A percentile compares a stretch with the other conserved stretches of the same genome.
Conservation (phyloP, 2,113 vertebrate genomes). For the Serilophus lunatus region DNA sequence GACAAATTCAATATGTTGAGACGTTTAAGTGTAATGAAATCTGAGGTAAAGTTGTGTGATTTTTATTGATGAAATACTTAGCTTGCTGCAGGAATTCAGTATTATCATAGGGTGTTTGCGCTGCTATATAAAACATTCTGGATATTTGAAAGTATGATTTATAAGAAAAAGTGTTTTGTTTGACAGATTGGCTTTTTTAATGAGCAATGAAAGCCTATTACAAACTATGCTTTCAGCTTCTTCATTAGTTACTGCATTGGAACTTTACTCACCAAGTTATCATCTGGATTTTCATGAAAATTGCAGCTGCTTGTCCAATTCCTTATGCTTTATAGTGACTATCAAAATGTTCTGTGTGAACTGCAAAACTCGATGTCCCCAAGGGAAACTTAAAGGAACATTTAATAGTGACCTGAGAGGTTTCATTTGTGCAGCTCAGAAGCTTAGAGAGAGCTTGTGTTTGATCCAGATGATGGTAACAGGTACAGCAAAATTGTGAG, state of each 20-base stretch:
- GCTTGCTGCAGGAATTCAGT: background rate
- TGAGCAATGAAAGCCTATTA: background rate
- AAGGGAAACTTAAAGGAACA: background rate
- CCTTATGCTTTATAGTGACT: background rate
- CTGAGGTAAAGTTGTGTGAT: background rate
- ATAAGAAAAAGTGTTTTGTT: background rate
- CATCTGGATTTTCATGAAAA: background rate
- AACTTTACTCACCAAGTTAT: background rate
- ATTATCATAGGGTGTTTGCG: background rate
- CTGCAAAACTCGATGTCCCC: background rate
- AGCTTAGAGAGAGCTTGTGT: background rate
- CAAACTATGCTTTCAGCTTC: background rate
- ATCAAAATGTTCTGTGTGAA: background rate
- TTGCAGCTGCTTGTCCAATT: background rate
- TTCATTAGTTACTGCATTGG: background rate
- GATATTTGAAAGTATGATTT: conserved; percentile 9
- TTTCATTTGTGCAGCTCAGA: background rate
- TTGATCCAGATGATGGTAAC: background rate
- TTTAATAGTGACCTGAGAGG: background rate
- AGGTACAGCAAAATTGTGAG: background rate
- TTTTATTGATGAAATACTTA: conserved; percentile 41
- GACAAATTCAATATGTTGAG: conserved; percentile 29
- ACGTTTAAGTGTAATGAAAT: conserved; percentile 1
- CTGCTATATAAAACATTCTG: background rate
- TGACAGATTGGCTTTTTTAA: background rate